phyloP scores from a whole-genome alignment of 2,113 vertebrate genomes.

The Panthera tigris region DNA sequence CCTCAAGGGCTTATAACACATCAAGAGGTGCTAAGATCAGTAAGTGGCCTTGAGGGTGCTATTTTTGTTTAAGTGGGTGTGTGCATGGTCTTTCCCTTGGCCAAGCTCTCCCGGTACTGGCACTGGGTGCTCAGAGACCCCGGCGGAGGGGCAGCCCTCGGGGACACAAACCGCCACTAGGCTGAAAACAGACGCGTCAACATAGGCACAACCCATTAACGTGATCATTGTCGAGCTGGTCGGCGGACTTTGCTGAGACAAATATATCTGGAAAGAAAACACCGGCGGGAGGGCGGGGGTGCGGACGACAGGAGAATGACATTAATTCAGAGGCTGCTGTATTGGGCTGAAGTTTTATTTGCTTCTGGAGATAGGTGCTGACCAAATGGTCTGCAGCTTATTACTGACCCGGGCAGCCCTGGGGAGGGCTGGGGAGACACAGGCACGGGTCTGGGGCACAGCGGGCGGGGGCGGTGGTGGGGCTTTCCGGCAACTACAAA shows the following conservation, averaged over 20 bases:
- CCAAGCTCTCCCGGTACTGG: not conserved
- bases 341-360: not conserved
- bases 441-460: accelerated
- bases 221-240: not conserved
- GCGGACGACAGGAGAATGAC: not conserved
- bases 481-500: constrained; percentile 53
- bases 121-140: not conserved
- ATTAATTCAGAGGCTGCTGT: not conserved
- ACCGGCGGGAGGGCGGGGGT: accelerated
- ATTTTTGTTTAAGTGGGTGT: not conserved
- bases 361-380: constrained; percentile 13
- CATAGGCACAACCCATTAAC: constrained; percentile 12
- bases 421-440: not conserved
- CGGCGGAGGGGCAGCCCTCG: not conserved
- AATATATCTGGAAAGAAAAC: not conserved
- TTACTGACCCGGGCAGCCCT: not conserved
- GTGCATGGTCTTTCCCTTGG: not conserved
- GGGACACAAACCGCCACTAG: not conserved
- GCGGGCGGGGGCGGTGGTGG: not conserved
- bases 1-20: not conserved
- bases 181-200: not conserved
- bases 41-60: not conserved
- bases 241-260: constrained; percentile 53
- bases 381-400: not conserved
- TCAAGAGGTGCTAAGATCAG: not conserved